Evolutionary conservation across 2,113 vertebrate species (phyloP).

Genomic region (Lagopus leucura): DNA sequence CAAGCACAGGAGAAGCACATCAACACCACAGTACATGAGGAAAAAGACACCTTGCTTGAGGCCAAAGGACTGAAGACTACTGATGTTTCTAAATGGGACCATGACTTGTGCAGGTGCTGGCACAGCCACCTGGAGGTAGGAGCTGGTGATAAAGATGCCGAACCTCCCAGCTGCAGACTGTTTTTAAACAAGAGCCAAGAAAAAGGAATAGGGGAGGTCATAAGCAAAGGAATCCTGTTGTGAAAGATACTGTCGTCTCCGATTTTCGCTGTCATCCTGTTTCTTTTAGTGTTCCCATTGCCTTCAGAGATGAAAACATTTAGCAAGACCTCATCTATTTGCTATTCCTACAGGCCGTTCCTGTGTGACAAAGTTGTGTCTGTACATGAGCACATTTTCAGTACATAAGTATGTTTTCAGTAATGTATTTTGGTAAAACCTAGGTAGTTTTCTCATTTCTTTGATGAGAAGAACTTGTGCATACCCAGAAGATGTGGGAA

Average conservation of each 20-base stretch:
- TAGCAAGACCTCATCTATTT: background rate
- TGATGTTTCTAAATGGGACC: background rate
- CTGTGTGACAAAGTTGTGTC: background rate
- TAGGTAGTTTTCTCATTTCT: background rate
- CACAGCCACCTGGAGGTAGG: background rate
- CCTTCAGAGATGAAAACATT: background rate
- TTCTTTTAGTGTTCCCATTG: background rate
- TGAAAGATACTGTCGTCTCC: background rate
- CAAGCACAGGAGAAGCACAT: background rate
- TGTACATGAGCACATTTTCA: fast-evolving
- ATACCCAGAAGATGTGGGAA: fast-evolving
- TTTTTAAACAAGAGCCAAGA: background rate
- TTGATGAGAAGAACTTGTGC: background rate
- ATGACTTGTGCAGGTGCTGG: background rate
- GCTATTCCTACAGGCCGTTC: background rate
- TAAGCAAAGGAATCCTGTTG: background rate
- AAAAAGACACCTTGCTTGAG: background rate
- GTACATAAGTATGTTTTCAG: background rate
- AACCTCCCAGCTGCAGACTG: constrained; percentile 1
- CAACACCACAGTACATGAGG: background rate
- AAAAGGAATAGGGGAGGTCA: background rate
- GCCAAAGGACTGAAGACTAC: background rate
- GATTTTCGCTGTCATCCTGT: background rate
- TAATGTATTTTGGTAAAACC: background rate
- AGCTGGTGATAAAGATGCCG: fast-evolving